phyloP scores from a whole-genome alignment of 1,140 invertebrate genomes.

The Drosophila nikananu region DNA sequence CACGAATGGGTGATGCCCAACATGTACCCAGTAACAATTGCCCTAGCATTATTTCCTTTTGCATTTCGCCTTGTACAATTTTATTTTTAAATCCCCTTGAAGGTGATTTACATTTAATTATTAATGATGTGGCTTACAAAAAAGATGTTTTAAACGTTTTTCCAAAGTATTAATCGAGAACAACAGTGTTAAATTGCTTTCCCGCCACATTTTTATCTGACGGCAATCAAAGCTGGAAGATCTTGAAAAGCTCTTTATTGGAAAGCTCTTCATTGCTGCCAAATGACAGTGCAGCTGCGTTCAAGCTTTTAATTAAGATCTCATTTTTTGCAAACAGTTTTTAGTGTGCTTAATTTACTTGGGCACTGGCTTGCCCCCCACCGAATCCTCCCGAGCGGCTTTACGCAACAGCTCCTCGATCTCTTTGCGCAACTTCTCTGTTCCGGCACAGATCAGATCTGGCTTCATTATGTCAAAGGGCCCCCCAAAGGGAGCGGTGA shows the following conservation, averaged over 20 bases:
- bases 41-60: neutral
- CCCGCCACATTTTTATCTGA: constrained; percentile 28
- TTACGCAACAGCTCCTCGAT: constrained; percentile 73
- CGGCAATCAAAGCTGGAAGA: constrained; percentile 15
- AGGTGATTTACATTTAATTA: neutral
- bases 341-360: constrained; percentile 44
- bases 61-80: neutral
- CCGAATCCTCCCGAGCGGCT: constrained; percentile 67
- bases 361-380: constrained; percentile 62
- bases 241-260: constrained; percentile 16
- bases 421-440: constrained; percentile 78
- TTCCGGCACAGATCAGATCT: constrained; percentile 88
- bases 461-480: constrained; percentile 89
- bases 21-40: neutral
- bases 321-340: constrained; percentile 32
- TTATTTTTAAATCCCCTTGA: neutral
- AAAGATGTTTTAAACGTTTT: neutral
- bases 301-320: constrained; percentile 32
- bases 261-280: constrained; percentile 8
- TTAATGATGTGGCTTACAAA: constrained; percentile 5
- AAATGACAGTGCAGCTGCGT: constrained; percentile 10
- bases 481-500: constrained; percentile 86
- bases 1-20: too few species aligned
- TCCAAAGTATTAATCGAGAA: neutral
- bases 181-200: constrained; percentile 8